Percentiles rank a stretch among this genome's conserved stretches.
phyloP scores from a whole-genome alignment of 2,888 invertebrate genomes.

The Tetragonula carbonaria region DNA sequence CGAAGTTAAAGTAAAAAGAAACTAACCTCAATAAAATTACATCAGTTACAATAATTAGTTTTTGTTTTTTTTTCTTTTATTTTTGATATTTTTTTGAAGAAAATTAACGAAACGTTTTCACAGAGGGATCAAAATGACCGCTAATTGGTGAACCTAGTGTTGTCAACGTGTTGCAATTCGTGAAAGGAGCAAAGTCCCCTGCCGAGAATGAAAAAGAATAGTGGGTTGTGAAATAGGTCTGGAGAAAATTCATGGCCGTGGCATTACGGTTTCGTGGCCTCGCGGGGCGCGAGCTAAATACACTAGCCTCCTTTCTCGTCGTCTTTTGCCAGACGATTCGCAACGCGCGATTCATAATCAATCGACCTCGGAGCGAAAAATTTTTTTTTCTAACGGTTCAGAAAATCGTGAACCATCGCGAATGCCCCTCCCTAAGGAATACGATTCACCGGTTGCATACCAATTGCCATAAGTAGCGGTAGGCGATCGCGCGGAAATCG shows the following conservation, averaged over 20 bases:
- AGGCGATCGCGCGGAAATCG: background rate
- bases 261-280: conserved; percentile 17
- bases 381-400: conserved; percentile 35
- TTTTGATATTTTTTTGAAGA: no score
- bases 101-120: no score
- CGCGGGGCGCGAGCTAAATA: conserved; percentile 9
- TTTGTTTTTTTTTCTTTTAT: no score
- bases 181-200: no score
- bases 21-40: no score
- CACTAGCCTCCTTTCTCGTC: conserved; percentile 14
- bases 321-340: conserved; percentile 11
- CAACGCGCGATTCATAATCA: conserved; percentile 28
- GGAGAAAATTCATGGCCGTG: background rate
- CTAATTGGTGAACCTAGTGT: no score
- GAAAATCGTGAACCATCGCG: conserved; percentile 28
- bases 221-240: no score
- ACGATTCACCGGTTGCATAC: conserved; percentile 57
- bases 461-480: conserved; percentile 36
- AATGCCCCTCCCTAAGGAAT: conserved; percentile 34
- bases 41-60: no score
- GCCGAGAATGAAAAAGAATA: no score
- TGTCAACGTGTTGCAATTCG: no score
- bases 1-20: no score
- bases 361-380: background rate
- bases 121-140: no score